Evolutionary conservation across 35 echinoderm and acorn worm genomes (phyloP).

Genomic region (Patiria miniata): DNA sequence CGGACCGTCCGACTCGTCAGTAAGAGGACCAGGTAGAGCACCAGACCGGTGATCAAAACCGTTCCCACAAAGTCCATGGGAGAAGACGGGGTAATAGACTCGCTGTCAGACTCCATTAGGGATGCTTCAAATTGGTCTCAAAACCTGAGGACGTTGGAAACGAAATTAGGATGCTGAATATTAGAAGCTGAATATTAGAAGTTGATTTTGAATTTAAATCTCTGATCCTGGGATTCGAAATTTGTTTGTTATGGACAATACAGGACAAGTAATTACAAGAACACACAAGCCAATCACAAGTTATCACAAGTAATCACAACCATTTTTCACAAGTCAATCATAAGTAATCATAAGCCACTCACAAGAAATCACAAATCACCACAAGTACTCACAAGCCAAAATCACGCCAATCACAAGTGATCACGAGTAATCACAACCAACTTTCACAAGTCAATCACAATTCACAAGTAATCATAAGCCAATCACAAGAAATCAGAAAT

Average conservation of each 20-base stretch:
- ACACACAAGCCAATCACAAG: too few species aligned
- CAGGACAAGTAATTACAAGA: neutral
- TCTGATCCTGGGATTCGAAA: neutral
- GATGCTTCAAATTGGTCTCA: too few species aligned
- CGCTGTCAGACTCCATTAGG: neutral
- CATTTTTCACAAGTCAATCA: too few species aligned
- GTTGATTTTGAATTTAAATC: neutral
- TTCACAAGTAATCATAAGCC: too few species aligned
- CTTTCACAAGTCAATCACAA: too few species aligned
- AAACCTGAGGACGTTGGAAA: neutral
- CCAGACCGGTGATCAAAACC: neutral
- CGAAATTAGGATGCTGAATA: neutral
- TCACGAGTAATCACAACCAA: too few species aligned
- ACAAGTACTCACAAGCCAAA: too few species aligned
- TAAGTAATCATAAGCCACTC: too few species aligned
- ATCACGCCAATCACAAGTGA: too few species aligned
- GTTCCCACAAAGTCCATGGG: conserved; percentile 5
- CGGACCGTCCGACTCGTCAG: conserved; percentile 36
- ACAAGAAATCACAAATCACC: too few species aligned
- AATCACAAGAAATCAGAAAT: too few species aligned
- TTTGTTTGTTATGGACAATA: neutral
- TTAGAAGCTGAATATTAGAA: neutral
- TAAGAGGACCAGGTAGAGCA: neutral
- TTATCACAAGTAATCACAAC: neutral
- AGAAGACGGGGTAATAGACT: neutral